These are phyloP conservation scores for Drosophila obscura DNA, from an alignment of 1,140 invertebrate genomes.

Conservation along the genomic window DNA sequence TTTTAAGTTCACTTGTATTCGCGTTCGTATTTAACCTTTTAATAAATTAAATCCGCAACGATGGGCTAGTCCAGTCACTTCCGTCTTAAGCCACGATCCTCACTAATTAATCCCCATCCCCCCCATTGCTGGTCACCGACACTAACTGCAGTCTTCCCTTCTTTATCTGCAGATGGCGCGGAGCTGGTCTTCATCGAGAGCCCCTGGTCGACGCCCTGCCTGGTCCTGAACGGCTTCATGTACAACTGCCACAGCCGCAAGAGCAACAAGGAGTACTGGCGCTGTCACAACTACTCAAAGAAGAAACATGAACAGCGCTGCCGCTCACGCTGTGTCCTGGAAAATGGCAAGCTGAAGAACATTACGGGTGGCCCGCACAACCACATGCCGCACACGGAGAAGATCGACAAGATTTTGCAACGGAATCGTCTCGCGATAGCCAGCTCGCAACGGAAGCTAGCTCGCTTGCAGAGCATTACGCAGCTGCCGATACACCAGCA, in stretches of 20 bases:
- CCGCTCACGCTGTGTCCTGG: constrained; percentile 80
- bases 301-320: constrained; percentile 74
- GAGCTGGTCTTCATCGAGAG: constrained; percentile 78
- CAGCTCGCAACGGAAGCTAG: constrained; percentile 40
- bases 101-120: too few species aligned
- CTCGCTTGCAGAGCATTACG: constrained; percentile 29
- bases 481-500: constrained; percentile 41
- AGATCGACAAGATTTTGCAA: constrained; percentile 79
- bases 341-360: constrained; percentile 70
- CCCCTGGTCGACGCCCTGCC: constrained; percentile 82
- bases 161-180: constrained; percentile 40
- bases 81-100: too few species aligned
- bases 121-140: not conserved
- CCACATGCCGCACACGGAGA: constrained; percentile 82
- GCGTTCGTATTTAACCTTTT: constrained; percentile 18
- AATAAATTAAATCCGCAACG: constrained; percentile 49
- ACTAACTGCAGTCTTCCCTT: constrained; percentile 24
- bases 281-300: constrained; percentile 83
- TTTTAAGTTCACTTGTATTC: constrained; percentile 21
- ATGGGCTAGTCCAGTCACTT: not conserved
- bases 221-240: constrained; percentile 78
- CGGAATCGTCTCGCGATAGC: constrained; percentile 66
- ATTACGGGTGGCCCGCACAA: constrained; percentile 79
- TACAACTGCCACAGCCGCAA: constrained; percentile 83
- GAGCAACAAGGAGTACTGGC: constrained; percentile 81